Base-by-base conservation (phyloP, 2,113 vertebrate species). In the Macroglossus sobrinus region DNA sequence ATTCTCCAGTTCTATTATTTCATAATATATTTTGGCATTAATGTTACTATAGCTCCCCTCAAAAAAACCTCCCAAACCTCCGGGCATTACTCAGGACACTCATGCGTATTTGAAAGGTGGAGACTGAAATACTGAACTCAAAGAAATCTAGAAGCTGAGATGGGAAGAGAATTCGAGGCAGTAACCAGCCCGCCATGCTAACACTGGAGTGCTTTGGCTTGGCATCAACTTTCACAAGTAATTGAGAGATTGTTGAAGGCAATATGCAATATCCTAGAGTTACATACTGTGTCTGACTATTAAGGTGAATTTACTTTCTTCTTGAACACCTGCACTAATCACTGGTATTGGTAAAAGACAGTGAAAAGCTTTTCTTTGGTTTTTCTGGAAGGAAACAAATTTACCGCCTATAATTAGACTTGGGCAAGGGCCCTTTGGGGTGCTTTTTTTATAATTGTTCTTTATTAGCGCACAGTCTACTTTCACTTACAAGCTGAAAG, bases 351-450 rank as follows among this genome's bases (percentile, higher is more conserved):
- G 93, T 89, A 82, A 97, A 97, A 95, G 45, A 75, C 35, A 15
- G 92, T 57, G 91, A 82, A 96, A 97, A 96, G 95, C 94, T 96
- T 93, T 93, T 81, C 91, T 79, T 97, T 97, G 92, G 88, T 97
- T 98, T 95, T 87, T 95, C 95, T 97, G 97, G 94, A 96, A 97
- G 68, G 98, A 98, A 97, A 96, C 53, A 98, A 84, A 93, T 98
- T 97, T 98, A 97, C 95, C 97, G 72, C 79, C 93, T 96, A 96
- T 98, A 98, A 98, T 98, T 98, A 97, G 96, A 97, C 86, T 97
- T 96, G 95, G 94, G 96, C 75, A 96, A 43, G 18, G 97, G 91
- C 94, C 47, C 89, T 84, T 97, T 94, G 94, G 96, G 96, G 97
- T 98, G 21, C 78, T 97, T 95, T 89, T 89, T 91, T 95, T 96